Conservation (phyloP, 2,113 vertebrate species). For the Ailuropoda melanoleuca region DNA sequence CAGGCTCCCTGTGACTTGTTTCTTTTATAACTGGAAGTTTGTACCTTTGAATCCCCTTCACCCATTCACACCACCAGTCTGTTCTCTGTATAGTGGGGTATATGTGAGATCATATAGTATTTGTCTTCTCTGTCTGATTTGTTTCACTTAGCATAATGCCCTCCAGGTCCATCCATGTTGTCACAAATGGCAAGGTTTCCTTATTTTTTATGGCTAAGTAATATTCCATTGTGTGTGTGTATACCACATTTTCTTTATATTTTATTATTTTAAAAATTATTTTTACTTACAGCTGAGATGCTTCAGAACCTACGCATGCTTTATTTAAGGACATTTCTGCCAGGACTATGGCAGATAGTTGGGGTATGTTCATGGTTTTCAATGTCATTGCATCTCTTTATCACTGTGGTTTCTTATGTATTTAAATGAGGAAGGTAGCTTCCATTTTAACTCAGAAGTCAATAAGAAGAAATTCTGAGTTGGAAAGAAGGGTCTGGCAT, state of each 20-base stretch:
- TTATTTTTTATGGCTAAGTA: neutral
- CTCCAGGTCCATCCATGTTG: neutral
- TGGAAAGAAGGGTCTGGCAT: neutral
- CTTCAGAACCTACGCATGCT: neutral
- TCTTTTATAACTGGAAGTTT: neutral
- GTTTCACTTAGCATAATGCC: neutral
- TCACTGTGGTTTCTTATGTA: neutral
- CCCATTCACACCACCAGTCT: neutral
- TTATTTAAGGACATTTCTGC: neutral
- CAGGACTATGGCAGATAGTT: neutral
- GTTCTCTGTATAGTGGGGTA: neutral
- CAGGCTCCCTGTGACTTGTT: neutral
- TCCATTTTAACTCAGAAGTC: neutral
- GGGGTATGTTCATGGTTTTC: neutral
- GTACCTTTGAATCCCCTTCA: neutral
- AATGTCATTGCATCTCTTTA: neutral
- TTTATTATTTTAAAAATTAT: neutral
- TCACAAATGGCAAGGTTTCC: neutral
- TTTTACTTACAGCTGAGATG: neutral
- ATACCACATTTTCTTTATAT: neutral
- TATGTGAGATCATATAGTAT: neutral
- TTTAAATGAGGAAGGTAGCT: conserved; percentile 6
- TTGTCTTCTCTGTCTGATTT: neutral
- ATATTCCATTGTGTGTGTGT: neutral
- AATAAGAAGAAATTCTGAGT: neutral